These are phyloP conservation scores for roundworm (Caenorhabditis elegans) DNA, from an alignment of 1,140 invertebrate species.

Conservation along the genomic window WBcel235 BX284606.5:13011501-13012000, in stretches of 20 bases:
- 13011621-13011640: slow-evolving; percentile 8
- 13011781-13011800: slow-evolving; percentile 15
- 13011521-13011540: not conserved
- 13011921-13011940: no score
- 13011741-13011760: slow-evolving; percentile 20
- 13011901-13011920: no score
- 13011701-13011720: slow-evolving; percentile 6
- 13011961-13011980: not conserved
- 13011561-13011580: not conserved
- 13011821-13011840: not conserved
- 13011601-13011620: not conserved
- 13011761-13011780: slow-evolving; percentile 8
- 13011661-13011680: slow-evolving; percentile 6
- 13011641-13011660: slow-evolving; percentile 20
- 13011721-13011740: slow-evolving; percentile 10
- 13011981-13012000: not conserved
- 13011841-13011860: not conserved
- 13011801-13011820: slow-evolving; percentile 19
- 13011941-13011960: not conserved
- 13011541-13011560: slow-evolving; percentile 28
- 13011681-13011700: not conserved
- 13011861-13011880: slow-evolving; percentile 1
- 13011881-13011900: no score
- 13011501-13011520: not conserved
- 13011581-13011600: not conserved